These are phyloP conservation scores for Mandrillus leucophaeus DNA, from an alignment of 2,113 vertebrate species.

Conservation along the genomic window DNA sequence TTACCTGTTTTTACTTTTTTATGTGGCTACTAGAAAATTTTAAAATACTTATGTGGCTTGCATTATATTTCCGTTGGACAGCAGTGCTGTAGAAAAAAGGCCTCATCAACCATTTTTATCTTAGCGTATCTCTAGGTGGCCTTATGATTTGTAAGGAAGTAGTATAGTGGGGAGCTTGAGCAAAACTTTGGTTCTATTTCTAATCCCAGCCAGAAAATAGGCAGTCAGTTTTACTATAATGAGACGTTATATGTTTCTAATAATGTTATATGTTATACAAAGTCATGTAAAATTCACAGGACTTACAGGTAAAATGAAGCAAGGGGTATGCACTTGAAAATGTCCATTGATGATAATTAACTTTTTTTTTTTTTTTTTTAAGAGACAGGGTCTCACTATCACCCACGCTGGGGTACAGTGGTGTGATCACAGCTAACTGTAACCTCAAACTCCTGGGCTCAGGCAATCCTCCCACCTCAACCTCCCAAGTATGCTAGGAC, in stretches of 20 bases:
- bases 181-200: neutral
- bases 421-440: too few relatives aligned
- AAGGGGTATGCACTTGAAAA: neutral
- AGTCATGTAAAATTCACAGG: neutral
- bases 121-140: neutral
- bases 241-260: neutral
- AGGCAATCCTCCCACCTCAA: too few relatives aligned
- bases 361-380: too few relatives aligned
- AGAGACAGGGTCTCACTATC: too few relatives aligned
- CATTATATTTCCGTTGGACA: neutral
- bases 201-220: neutral
- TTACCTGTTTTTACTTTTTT: neutral
- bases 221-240: neutral
- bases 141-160: neutral
- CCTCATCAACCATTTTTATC: neutral
- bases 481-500: too few relatives aligned
- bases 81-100: neutral
- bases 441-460: too few relatives aligned
- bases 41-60: neutral
- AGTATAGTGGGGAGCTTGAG: neutral
- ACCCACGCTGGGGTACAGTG: too few relatives aligned
- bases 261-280: neutral
- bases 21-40: neutral
- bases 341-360: neutral
- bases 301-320: neutral